Evolutionary conservation across 2,797 vertebrate species (phyloP).

Genomic region (Neoniphon sammara): DNA sequence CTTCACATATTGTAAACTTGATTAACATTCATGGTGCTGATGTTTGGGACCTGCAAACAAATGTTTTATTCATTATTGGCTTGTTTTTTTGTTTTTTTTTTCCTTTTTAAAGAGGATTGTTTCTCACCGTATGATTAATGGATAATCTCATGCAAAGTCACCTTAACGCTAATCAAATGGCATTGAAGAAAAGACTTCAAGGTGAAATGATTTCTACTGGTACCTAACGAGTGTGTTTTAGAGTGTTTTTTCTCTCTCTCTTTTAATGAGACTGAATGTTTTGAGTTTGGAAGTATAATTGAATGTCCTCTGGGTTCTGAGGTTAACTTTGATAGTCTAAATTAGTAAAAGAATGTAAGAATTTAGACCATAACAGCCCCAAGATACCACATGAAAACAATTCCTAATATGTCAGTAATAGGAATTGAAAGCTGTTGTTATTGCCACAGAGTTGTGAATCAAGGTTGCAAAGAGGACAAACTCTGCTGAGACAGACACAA

Average conservation of each 20-base stretch:
- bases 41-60: slow-evolving; percentile 73
- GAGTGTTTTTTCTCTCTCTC: neutral
- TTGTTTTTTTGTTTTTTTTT: slow-evolving; percentile 21
- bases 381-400: neutral
- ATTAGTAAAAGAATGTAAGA: slow-evolving; percentile 22
- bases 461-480: neutral
- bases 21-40: slow-evolving; percentile 71
- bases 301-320: slow-evolving; percentile 18
- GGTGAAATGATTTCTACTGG: slow-evolving; percentile 38
- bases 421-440: neutral
- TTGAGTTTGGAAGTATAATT: slow-evolving; percentile 23
- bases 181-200: slow-evolving; percentile 43
- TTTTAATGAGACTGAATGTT: slow-evolving; percentile 39
- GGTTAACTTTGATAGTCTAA: slow-evolving; percentile 25
- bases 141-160: slow-evolving; percentile 55
- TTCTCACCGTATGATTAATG: slow-evolving; percentile 12
- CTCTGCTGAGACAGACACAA: neutral
- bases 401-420: neutral
- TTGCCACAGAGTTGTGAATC: neutral
- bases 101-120: slow-evolving; percentile 22
- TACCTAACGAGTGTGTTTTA: slow-evolving; percentile 19
- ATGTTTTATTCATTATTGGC: slow-evolving; percentile 81
- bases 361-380: slow-evolving; percentile 18
- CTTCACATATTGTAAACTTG: slow-evolving; percentile 52
- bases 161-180: slow-evolving; percentile 60